Evolutionary conservation across 2,888 invertebrate genomes (phyloP), one percentile per base, ranked within the genome.

Genomic region (Pandemis corylana): DNA sequence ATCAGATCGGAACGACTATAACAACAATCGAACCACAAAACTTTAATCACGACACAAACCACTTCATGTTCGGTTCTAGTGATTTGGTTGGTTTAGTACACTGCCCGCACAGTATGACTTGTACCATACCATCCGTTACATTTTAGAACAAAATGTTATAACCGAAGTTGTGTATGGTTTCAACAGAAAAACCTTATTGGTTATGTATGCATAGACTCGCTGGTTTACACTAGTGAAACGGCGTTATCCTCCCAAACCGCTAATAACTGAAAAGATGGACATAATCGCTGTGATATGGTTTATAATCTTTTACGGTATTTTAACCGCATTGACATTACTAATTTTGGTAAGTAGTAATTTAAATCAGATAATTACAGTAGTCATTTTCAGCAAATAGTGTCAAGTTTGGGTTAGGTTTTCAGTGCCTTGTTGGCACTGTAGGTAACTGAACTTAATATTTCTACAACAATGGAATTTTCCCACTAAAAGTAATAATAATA

Each of bases 311-410:
- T 89, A 87, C 72, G 83, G 82, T 65, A 71, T 79, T 59, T 59
- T 78, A 42, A 80, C 82, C 56, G 84, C 78, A 68, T 28, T 82
- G 77, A 71, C 78, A 51, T 70, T 83, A n/a, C 76, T 90, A 75
- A 49, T 86, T 73, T 72, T 82, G 78, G 90, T 89, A 79, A 86
- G 89, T 86, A 81, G 28, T 71, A 46, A n/a, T 53, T 28, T 51
- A 49, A 20, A 20, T 20, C 20, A 56, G 15, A 12, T 15, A 2
- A 44, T 13, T 42, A 42, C 9, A 44, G 13, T 13, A 4, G 36
- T 15, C 13, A 49, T 28, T 36, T 28, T 5, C 13, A 36, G 1
- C 4, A 61, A 61, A 36, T 7, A 7, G 7, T 62, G 13, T 42
- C 20, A 13, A n/a, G 42, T 59, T 56, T 59, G 7, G 41, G 41